Percentiles rank a stretch among this genome's conserved stretches.
These are phyloP conservation scores for Pasiphila rectangulata DNA, from an alignment of 2,888 invertebrate genomes.

Conservation along the genomic window DNA sequence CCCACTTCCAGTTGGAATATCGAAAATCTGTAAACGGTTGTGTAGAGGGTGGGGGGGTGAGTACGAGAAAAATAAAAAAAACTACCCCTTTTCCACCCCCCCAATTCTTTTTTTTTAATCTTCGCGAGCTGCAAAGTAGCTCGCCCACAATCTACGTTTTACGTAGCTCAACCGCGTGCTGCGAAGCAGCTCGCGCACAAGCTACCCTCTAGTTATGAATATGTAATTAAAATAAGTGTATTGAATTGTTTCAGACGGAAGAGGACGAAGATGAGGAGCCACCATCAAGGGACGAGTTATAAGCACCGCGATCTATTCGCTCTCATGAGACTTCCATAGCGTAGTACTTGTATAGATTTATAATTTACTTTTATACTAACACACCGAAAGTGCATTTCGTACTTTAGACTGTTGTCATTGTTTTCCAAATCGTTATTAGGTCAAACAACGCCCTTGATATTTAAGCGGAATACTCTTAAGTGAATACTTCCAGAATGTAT, in stretches of 20 bases:
- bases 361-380: slow-evolving; percentile 63
- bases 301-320: slow-evolving; percentile 65
- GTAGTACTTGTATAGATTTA: slow-evolving; percentile 71
- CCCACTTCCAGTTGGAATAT: no score
- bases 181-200: no score
- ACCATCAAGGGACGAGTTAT: slow-evolving; percentile 89
- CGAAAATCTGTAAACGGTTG: no score
- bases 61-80: no score
- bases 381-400: slow-evolving; percentile 55
- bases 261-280: slow-evolving; percentile 87
- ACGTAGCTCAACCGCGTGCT: no score
- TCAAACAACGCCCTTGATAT: slow-evolving; percentile 45
- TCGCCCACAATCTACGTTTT: no score
- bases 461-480: slow-evolving; percentile 49
- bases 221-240: neutral
- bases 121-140: no score
- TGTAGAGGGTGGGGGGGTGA: no score
- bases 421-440: slow-evolving; percentile 56
- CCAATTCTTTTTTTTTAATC: no score
- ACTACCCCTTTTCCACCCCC: no score
- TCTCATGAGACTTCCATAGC: slow-evolving; percentile 70
- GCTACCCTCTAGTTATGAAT: no score
- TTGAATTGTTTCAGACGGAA: slow-evolving; percentile 61
- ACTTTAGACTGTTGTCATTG: slow-evolving; percentile 59
- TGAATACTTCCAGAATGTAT: slow-evolving; percentile 43